phyloP scores from a whole-genome alignment of 30 jellyfish, hydroid and myxozoan genomes.

The Haliclystus octoradiatus region DNA sequence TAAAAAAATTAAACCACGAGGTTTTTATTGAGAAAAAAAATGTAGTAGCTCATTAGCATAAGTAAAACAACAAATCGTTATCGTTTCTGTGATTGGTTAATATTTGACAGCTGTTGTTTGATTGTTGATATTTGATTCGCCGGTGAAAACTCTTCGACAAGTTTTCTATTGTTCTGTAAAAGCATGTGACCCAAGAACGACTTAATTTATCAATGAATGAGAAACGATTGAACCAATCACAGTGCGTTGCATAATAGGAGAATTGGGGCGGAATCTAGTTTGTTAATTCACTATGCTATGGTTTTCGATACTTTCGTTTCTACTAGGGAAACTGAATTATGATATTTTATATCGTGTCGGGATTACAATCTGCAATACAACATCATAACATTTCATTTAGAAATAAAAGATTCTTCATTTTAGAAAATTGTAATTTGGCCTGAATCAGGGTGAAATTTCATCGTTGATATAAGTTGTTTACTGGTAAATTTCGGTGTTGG shows the following conservation, averaged over 20 bases:
- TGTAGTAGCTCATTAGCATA: slow-evolving; percentile 28
- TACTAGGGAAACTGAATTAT: no score
- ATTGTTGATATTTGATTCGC: background rate
- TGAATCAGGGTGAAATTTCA: no score
- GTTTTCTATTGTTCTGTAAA: background rate
- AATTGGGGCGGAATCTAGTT: slow-evolving; percentile 1
- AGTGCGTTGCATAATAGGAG: background rate
- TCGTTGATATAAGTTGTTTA: no score
- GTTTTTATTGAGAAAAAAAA: slow-evolving; percentile 39
- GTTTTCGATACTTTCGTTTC: no score
- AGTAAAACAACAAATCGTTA: slow-evolving; percentile 15
- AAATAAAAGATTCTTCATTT: no score
- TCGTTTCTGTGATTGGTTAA: slow-evolving; percentile 10
- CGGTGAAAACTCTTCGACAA: background rate
- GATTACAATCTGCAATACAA: no score
- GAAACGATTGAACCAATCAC: background rate
- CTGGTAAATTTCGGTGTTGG: no score
- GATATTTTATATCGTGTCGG: no score
- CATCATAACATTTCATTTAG: no score
- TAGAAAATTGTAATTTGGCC: no score
- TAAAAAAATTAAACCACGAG: slow-evolving; percentile 56
- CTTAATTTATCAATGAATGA: background rate
- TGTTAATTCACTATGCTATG: no score
- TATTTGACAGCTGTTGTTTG: slow-evolving; percentile 2
- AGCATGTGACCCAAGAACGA: background rate